Conservation (phyloP, 2,797 vertebrate genomes). For the Philypnodon macrostomus region DNA sequence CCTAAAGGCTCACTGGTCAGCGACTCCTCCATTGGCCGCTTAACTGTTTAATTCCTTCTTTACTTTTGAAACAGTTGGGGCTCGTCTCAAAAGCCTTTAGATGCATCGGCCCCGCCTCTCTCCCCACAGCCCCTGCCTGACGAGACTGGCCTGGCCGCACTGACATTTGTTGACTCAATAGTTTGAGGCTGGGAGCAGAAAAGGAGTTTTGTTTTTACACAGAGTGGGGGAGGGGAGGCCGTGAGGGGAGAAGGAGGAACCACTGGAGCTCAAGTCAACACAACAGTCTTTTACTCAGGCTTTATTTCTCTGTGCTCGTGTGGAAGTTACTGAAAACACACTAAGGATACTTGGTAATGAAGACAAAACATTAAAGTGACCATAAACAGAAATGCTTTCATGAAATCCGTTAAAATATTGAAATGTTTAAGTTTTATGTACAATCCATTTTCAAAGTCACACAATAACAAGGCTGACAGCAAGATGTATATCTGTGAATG, state of each 20-base stretch:
- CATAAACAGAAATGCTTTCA: too few species aligned
- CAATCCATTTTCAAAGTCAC: too few species aligned
- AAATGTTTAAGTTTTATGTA: too few species aligned
- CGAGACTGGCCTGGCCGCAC: slow-evolving; percentile 42
- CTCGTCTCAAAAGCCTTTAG: slow-evolving; percentile 73
- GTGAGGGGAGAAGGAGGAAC: slow-evolving; percentile 55
- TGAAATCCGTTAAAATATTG: too few species aligned
- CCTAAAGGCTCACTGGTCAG: slow-evolving; percentile 2
- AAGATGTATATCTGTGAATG: too few species aligned
- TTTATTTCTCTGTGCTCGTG: slow-evolving; percentile 10
- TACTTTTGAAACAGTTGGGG: slow-evolving; percentile 71
- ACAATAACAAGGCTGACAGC: too few species aligned
- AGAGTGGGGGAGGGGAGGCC: slow-evolving; percentile 67
- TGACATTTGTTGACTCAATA: slow-evolving; percentile 84
- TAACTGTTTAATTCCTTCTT: slow-evolving; percentile 40
- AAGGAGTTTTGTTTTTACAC: slow-evolving; percentile 80
- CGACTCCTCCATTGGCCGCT: slow-evolving; percentile 4
- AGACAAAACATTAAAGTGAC: too few species aligned
- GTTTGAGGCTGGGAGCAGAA: slow-evolving; percentile 75
- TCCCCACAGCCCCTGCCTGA: slow-evolving; percentile 55
- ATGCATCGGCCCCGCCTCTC: slow-evolving; percentile 65
- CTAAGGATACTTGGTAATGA: too few species aligned
- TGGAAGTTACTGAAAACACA: neutral
- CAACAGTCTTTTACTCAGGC: slow-evolving; percentile 27
- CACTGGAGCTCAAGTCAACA: slow-evolving; percentile 39